phyloP scores from a whole-genome alignment of 2,797 vertebrate genomes.

The Synanceia verrucosa region DNA sequence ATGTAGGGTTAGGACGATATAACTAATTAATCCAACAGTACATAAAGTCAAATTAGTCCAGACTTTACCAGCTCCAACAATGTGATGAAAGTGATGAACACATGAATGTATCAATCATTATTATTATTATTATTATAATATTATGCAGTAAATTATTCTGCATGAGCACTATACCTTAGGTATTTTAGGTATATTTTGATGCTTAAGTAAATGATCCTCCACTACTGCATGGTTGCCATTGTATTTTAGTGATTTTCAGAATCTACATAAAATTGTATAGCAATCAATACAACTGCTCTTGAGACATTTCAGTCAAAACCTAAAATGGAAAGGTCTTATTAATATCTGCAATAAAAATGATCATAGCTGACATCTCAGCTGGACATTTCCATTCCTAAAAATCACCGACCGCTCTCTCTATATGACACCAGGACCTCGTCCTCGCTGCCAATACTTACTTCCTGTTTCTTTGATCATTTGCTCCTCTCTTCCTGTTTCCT shows the following conservation, averaged over 20 bases:
- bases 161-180: too few relatives aligned
- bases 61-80: too few relatives aligned
- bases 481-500: background rate
- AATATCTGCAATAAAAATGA: background rate
- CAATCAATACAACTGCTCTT: background rate
- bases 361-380: background rate
- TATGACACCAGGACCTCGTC: background rate
- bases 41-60: too few relatives aligned
- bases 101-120: too few relatives aligned
- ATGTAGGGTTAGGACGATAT: background rate
- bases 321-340: background rate
- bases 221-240: background rate
- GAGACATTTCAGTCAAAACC: background rate
- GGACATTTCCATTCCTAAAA: background rate
- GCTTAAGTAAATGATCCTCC: background rate
- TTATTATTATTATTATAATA: too few relatives aligned
- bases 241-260: too few relatives aligned
- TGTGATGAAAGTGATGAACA: too few relatives aligned
- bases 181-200: too few relatives aligned
- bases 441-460: background rate
- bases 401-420: background rate
- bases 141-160: too few relatives aligned
- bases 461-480: constrained; percentile 8
- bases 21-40: too few relatives aligned
- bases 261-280: too few relatives aligned